Conservation (phyloP, 2,888 invertebrate genomes). For the Synanthedon vespiformis region DNA sequence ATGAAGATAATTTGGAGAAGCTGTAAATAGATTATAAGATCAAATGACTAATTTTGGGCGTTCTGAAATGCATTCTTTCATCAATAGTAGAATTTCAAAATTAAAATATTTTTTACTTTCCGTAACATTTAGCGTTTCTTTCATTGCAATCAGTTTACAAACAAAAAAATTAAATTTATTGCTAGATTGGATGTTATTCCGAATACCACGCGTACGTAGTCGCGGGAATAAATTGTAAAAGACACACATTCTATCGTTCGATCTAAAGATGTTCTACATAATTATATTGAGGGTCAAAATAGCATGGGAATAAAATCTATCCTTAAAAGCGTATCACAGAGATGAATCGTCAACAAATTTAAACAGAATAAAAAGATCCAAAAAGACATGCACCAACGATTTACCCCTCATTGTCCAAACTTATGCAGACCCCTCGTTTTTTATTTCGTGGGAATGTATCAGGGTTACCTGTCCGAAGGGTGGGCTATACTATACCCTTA, state of each 20-base stretch:
- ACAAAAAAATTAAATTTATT: too few species aligned
- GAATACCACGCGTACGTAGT: too few species aligned
- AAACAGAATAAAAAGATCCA: slow-evolving; percentile 21
- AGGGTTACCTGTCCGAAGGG: slow-evolving; percentile 40
- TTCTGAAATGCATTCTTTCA: too few species aligned
- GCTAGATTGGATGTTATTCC: too few species aligned
- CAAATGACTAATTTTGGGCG: too few species aligned
- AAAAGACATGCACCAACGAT: slow-evolving; percentile 38
- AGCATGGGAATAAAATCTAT: slow-evolving; percentile 9
- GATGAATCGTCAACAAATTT: slow-evolving; percentile 22
- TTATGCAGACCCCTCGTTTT: slow-evolving; percentile 42
- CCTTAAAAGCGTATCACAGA: slow-evolving; percentile 6
- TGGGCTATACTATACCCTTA: slow-evolving; percentile 29
- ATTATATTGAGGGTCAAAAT: slow-evolving; percentile 5
- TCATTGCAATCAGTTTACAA: too few species aligned
- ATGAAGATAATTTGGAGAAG: too few species aligned
- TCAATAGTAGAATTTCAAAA: too few species aligned
- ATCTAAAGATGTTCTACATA: background rate
- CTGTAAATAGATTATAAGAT: too few species aligned
- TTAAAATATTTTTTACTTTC: too few species aligned
- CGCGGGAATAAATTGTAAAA: too few species aligned
- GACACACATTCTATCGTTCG: background rate
- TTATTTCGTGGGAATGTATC: slow-evolving; percentile 51
- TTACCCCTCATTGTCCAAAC: slow-evolving; percentile 42
- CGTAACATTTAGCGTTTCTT: too few species aligned